A percentile compares a stretch with the other conserved stretches of the same genome.
Conservation (phyloP, 2,113 vertebrate species). For the Prinia subflava region DNA sequence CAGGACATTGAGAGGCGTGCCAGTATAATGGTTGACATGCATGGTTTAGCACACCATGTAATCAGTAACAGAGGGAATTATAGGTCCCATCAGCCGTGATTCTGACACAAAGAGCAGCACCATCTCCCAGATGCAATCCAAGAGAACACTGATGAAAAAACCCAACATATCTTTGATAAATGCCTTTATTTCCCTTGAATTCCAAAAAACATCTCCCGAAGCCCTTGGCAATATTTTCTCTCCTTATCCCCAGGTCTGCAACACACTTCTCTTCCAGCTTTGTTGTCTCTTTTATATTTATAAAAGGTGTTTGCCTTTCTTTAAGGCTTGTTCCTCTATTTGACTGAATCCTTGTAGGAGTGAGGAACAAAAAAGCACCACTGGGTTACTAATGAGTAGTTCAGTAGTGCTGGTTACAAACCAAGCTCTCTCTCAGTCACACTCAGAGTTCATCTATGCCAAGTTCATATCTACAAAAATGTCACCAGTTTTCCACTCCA, state of each 20-base stretch:
- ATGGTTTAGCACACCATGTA: background rate
- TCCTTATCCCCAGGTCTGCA: background rate
- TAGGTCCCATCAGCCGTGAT: background rate
- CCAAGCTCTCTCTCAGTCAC: background rate
- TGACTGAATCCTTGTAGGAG: background rate
- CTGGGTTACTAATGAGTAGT: background rate
- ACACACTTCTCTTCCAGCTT: background rate
- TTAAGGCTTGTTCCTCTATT: background rate
- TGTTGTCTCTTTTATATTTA: background rate
- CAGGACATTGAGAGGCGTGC: background rate
- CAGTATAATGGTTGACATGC: background rate
- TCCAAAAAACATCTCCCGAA: background rate
- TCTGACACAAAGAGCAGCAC: fast-evolving
- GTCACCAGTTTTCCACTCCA: background rate
- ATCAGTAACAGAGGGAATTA: background rate
- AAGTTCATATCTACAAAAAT: background rate
- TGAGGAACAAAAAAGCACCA: background rate
- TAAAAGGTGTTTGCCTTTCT: background rate
- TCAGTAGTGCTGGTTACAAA: background rate
- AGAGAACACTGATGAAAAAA: background rate
- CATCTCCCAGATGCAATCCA: background rate
- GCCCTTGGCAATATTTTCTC: background rate
- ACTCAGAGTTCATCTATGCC: background rate
- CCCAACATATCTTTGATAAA: background rate
- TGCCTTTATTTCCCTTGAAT: background rate